Evolutionary conservation across 2,888 invertebrate genomes (phyloP).

Genomic region (Criorhina ranunculi): DNA sequence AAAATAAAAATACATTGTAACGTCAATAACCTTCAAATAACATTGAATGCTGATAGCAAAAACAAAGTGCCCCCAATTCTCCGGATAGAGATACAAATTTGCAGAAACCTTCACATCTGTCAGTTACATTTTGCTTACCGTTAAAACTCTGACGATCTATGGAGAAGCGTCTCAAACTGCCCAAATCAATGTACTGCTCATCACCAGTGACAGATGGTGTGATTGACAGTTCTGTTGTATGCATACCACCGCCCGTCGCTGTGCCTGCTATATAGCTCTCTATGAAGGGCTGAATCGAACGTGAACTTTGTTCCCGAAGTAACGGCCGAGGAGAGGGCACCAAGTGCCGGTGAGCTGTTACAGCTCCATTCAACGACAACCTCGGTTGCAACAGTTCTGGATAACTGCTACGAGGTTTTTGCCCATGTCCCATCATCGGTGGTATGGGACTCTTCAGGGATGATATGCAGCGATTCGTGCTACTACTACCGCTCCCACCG

Average conservation of each 20-base stretch:
- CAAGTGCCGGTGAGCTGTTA: constrained; percentile 80
- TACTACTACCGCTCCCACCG: constrained; percentile 53
- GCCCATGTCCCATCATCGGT: constrained; percentile 70
- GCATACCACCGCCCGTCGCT: constrained; percentile 79
- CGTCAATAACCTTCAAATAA: constrained; percentile 3
- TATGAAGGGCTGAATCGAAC: constrained; percentile 83
- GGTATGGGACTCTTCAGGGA: constrained; percentile 67
- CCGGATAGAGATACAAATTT: neutral
- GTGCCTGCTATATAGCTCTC: constrained; percentile 52
- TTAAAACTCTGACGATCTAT: constrained; percentile 84
- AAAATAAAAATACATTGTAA: constrained; percentile 51
- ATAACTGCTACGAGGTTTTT: constrained; percentile 81
- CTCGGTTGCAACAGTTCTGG: constrained; percentile 83
- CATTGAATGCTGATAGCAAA: neutral
- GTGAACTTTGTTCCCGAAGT: constrained; percentile 82
- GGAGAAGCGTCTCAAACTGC: constrained; percentile 83
- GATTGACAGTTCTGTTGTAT: constrained; percentile 83
- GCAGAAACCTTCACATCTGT: neutral
- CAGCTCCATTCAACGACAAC: constrained; percentile 83
- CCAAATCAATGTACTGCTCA: constrained; percentile 83
- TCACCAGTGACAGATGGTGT: constrained; percentile 82
- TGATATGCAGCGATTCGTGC: constrained; percentile 60
- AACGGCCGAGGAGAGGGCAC: constrained; percentile 83
- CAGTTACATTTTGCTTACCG: constrained; percentile 80
- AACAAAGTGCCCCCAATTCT: neutral